Evolutionary conservation across 2,888 invertebrate species (phyloP).

Genomic region (Ormyrus nitidulus): DNA sequence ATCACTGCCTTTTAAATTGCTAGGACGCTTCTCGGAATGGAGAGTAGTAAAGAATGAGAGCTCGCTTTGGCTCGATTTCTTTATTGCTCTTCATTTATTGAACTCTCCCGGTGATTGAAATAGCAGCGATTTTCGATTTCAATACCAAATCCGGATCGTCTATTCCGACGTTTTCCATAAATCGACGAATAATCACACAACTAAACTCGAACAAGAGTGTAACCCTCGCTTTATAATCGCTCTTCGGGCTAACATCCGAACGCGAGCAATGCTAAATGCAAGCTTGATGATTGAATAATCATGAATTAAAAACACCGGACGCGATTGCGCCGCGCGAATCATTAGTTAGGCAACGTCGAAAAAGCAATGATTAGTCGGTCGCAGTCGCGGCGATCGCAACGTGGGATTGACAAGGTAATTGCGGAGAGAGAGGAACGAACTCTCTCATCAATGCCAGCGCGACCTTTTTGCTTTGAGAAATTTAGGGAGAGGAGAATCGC

Average conservation of each 20-base stretch:
- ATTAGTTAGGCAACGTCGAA: background rate
- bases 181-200: conserved; percentile 2
- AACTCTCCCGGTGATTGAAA: background rate
- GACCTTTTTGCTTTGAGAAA: conserved; percentile 26
- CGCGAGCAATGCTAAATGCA: conserved; percentile 4
- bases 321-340: too few relatives aligned
- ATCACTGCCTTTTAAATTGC: background rate
- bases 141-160: too few relatives aligned
- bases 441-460: conserved; percentile 73
- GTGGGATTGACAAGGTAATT: conserved; percentile 73
- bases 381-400: conserved; percentile 66
- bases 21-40: too few relatives aligned
- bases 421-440: conserved; percentile 73
- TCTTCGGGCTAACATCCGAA: conserved; percentile 9
- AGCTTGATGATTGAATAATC: background rate
- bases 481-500: conserved; percentile 25
- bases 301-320: too few relatives aligned
- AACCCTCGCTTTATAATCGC: background rate
- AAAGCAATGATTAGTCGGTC: conserved; percentile 31
- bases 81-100: background rate
- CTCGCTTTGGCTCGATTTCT: background rate
- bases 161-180: background rate
- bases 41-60: background rate
- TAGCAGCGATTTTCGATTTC: background rate
- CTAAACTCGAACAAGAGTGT: background rate